Conservation (phyloP, 2,797 vertebrate genomes). For the Anableps anableps region DNA sequence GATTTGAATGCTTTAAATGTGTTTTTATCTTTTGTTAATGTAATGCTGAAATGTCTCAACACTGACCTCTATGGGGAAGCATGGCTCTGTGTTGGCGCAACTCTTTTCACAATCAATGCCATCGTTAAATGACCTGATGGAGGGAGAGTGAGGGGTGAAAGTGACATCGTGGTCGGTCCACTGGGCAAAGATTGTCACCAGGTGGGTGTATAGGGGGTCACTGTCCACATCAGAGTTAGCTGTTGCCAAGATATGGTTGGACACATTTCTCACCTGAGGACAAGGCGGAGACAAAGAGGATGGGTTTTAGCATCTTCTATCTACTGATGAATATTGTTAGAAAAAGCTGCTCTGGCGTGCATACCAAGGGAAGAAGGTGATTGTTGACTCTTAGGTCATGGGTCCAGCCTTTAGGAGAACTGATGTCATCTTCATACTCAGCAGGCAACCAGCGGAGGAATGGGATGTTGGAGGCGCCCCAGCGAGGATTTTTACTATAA, state of each 20-base stretch:
- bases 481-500: conserved; percentile 53
- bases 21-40: neutral
- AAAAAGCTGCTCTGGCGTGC: neutral
- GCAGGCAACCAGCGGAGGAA: conserved; percentile 85
- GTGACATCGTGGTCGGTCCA: conserved; percentile 87
- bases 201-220: conserved; percentile 77
- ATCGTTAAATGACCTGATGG: conserved; percentile 69
- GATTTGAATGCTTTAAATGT: neutral
- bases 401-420: conserved; percentile 82
- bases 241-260: conserved; percentile 81
- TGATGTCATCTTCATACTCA: conserved; percentile 82
- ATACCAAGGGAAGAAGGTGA: conserved; percentile 83
- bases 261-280: conserved; percentile 86
- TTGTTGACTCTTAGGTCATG: conserved; percentile 55
- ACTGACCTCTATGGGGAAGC: conserved; percentile 84
- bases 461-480: conserved; percentile 82
- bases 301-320: neutral
- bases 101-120: conserved; percentile 70
- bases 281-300: conserved; percentile 5
- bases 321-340: neutral
- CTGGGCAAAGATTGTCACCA: conserved; percentile 88
- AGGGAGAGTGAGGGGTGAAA: conserved; percentile 81
- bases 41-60: neutral
- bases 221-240: conserved; percentile 57
- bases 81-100: conserved; percentile 80